phyloP scores from a whole-genome alignment of 2,113 vertebrate genomes.

The Syngnathus scovelli region DNA sequence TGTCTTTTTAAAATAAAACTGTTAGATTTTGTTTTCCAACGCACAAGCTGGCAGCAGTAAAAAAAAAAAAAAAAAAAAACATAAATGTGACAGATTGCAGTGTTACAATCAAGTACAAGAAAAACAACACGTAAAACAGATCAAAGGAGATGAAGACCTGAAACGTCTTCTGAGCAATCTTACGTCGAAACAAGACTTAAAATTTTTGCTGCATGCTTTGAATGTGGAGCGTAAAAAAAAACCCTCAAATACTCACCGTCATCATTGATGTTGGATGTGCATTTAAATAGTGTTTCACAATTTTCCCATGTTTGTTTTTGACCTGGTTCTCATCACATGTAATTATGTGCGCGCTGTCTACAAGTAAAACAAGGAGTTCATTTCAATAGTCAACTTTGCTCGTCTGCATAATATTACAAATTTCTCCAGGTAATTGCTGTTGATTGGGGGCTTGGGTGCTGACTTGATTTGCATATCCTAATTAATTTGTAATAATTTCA shows the following conservation, averaged over 20 bases:
- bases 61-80: not conserved
- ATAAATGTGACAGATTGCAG: not conserved
- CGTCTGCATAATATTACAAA: constrained; percentile 40
- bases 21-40: constrained; percentile 5
- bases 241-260: not conserved
- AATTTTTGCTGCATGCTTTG: not conserved
- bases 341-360: constrained; percentile 7
- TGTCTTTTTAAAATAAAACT: not conserved
- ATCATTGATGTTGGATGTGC: not conserved
- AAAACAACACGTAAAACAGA: constrained; percentile 15
- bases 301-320: not conserved
- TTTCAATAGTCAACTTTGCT: constrained; percentile 1
- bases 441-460: not conserved
- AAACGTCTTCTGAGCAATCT: constrained; percentile 26
- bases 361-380: not conserved
- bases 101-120: not conserved
- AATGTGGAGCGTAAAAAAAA: not conserved
- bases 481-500: constrained; percentile 71
- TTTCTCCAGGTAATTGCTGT: constrained; percentile 62
- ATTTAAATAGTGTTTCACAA: not conserved
- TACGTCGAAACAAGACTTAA: not conserved
- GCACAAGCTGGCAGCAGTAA: constrained; percentile 14
- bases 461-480: constrained; percentile 70
- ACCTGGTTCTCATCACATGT: constrained; percentile 7
- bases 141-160: constrained; percentile 35